Conservation (phyloP, 2,888 invertebrate species). For the Flexamia atlantica region DNA sequence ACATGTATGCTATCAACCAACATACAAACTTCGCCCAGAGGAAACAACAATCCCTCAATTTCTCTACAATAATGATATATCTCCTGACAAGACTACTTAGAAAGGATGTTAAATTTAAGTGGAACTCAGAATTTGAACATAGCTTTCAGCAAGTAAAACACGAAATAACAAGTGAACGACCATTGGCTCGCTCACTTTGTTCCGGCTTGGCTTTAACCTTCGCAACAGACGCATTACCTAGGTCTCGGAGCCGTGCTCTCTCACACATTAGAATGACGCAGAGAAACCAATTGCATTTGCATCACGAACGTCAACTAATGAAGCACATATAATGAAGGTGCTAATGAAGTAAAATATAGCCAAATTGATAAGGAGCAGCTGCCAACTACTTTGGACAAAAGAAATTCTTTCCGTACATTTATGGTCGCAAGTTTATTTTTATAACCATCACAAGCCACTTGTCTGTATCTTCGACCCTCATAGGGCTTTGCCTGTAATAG, state of each 20-base stretch:
- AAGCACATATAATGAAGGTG: too few relatives aligned
- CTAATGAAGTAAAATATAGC: slow-evolving; percentile 72
- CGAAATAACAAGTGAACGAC: slow-evolving; percentile 67
- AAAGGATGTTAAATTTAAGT: slow-evolving; percentile 63
- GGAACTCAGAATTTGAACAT: slow-evolving; percentile 64
- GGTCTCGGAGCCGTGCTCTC: slow-evolving; percentile 72
- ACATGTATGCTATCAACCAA: too few relatives aligned
- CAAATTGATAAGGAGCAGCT: slow-evolving; percentile 73
- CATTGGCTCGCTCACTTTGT: slow-evolving; percentile 70
- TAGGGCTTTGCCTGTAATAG: neutral
- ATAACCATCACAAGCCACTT: slow-evolving; percentile 72
- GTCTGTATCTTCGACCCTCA: slow-evolving; percentile 49
- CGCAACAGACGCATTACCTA: slow-evolving; percentile 72
- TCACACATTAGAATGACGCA: slow-evolving; percentile 71
- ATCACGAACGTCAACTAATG: slow-evolving; percentile 71
- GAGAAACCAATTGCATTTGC: slow-evolving; percentile 73
- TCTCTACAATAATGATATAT: too few relatives aligned
- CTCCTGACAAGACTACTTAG: slow-evolving; percentile 70
- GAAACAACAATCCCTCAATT: too few relatives aligned
- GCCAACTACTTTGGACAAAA: slow-evolving; percentile 72
- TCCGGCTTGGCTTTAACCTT: slow-evolving; percentile 69
- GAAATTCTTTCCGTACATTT: slow-evolving; percentile 73
- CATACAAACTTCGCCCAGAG: too few relatives aligned
- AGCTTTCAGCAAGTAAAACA: slow-evolving; percentile 68
- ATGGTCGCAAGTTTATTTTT: slow-evolving; percentile 72